Base-by-base conservation (phyloP, 2,888 invertebrate species). In the Tromatobia lineatoria region DNA sequence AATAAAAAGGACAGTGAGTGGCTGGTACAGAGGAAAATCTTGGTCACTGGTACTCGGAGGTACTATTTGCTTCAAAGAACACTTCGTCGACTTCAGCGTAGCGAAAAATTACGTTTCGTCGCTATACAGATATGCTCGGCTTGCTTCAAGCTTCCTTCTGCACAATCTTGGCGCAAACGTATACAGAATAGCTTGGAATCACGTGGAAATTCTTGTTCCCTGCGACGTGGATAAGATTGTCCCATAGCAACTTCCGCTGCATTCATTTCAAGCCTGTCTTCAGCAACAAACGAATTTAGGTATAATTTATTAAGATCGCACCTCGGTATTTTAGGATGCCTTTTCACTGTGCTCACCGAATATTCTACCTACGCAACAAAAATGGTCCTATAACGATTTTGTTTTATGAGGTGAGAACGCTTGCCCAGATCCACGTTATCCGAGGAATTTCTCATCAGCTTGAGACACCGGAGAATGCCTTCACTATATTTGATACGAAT, bases 51-150 rank as follows among this genome's bases (percentile, higher is more conserved):
- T 45, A 8, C 13, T 47, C 0, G 47, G 13, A 34, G 13, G 13
- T 18, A 29, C 47, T 25, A 7, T 20, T 50, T 25, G 64, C 61
- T 38, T 52, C 64, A 23, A 64, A 64, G 61, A 61, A 50, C 59
- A 34, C 59, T 61, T 23, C 50, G 34, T 85, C 85, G 87, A 85
- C 88, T 87, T 87, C 89, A 89, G 87, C 89, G 88, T 88, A 86
- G 82, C 89, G 88, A 87, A 89, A 89, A 89, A 89, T 89, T 89
- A 87, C 89, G 89, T 88, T 89, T 89, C 89, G 34, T 64, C 89
- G 87, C 87, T 23, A 86, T 85, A 84, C 86, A 80, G 88, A 85
- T 87, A 86, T 88, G 64, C 85, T 84, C 85, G 88, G 85, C 86
- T 88, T 85, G 88, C 87, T 88, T 52, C 77, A 13, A 67, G 15